Base-by-base conservation (phyloP, 2,888 invertebrate species). In the Cremastobaeus sp. region DNA sequence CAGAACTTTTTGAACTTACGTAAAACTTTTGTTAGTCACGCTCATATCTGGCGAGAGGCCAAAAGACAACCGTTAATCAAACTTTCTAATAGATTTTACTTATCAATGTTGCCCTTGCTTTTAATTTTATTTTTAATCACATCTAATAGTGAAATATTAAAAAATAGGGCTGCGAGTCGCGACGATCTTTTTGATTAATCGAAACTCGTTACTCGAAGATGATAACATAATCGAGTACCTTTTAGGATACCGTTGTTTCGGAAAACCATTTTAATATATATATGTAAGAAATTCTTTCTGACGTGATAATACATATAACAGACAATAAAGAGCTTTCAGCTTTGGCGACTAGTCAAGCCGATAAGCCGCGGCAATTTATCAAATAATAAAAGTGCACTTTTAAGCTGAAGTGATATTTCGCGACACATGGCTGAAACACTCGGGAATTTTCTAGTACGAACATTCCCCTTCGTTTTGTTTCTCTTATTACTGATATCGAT, bases 381-480 rank as follows among this genome's bases (percentile, higher is more conserved):
- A 69, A 74, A 69, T 65, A 74, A 64, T 74, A 69, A 74, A 74
- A 69, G 69, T 55, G 48, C 54, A 35, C 73, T 74, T 68, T 65
- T 68, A 69, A 66, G 74, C 74, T 45, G 43, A 62, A 65, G 32
- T 60, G 74, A 69, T 74, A 74, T 74, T 74, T 74, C 43, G 59
- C 69, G 45, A 57, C 62, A 68, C 73, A 73, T 64, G 64, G 68
- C 62, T 52, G 30, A 32, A 66, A 50, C 55, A 47, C 30, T 25
- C 32, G 41, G 39, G 45, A 68, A 68, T 43, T 68, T 60, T 72
- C 48, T 48, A 34, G 20, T 0, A 25, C 47, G 25, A 37, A 37
- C 55, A 30, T 60, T 54, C 65, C 35, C 60, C 65, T 60, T 60
- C 55, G 41, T 66, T 72, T 54, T 54, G 55, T 28, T 68, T 66